Evolutionary conservation across 2,113 vertebrate genomes (phyloP), one percentile per base, ranked within the genome.

Genomic region (Coptodon rendalli): DNA sequence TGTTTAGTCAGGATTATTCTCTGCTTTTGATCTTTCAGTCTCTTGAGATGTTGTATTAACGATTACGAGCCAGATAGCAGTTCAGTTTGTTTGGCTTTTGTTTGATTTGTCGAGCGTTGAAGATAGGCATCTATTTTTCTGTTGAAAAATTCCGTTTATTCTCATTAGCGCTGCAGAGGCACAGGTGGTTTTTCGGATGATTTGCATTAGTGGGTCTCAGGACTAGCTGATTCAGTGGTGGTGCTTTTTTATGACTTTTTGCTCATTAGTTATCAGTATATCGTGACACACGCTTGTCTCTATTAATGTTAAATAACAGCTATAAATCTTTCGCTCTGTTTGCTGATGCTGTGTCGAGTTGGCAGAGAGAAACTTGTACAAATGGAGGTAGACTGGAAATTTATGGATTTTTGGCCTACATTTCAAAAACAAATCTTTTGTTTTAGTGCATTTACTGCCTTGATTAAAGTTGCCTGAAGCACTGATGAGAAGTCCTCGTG

Each of bases 101-200:
- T 86, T 71, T 88, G 52, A 85, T 83, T 82, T 83, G 87, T 80
- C 68, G 56, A 82, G 73, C 82, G 50, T 87, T 85, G 17, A 71
- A 84, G 84, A 92, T 89, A 82, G 53, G 68, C 81, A 90, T 89
- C 87, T 38, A 50, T 76, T 76, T 84, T 84, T 83, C 54, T 83
- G 71, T 84, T 86, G 82, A 86, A 92, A 76, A 22, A 7, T 66
- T 29, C 17, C 0, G 48, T 88, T 92, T 84, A 73, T 84, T 91
- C n/a, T 81, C 56, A 80, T 87, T 85, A 81, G 80, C 1, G 4
- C 29, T 68, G 9, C 80, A 68, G n/a, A 80, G 45, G 57, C 19
- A 52, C 16, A 50, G 68, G 31, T 83, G 36, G 11, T 83, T 84
- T 85, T 87, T 68, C 10, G 38, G 76, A 84, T 87, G 57, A 68